Evolutionary conservation across 2,113 vertebrate genomes (phyloP), one percentile per base, ranked within the genome.

Genomic region (Pteronura brasiliensis): DNA sequence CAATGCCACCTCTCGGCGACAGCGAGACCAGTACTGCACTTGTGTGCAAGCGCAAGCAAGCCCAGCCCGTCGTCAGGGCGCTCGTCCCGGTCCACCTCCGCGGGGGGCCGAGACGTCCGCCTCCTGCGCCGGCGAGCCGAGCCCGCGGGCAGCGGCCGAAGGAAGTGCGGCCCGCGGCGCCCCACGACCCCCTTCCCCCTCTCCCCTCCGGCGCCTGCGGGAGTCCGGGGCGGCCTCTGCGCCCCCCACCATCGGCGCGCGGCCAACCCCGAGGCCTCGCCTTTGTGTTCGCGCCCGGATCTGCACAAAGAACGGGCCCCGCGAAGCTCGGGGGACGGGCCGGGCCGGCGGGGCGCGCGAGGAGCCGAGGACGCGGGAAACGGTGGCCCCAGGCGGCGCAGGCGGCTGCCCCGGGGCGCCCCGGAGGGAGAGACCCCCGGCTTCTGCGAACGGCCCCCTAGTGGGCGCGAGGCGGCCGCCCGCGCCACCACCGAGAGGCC

Each of bases 401-500:
- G 13, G 47, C 65, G 7, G 74, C 49, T 36, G 61, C 55, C 14
- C 34, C 14, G 5, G 31, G 1, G 31, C 4, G 57, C 81, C 42
- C 4, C 4, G 5, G 25, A 25, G 49, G 34, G 20, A 36, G 14
- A 15, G 23, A 4, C 39, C 72, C 72, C 13, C 3, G 39, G 23
- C 25, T 21, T 14, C 14, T 25, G 13, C 31, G 59, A 8, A 42
- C 42, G 3, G 21, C n/a, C 88, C 52, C 29, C 44, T 42, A 29
- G 84, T 0, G 14, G 39, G 95, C 88, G 81, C 87, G 57, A 47
- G 84, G n/a, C 71, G 10, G n/a, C 61, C 1, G 34, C 34, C 85
- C n/a, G 52, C 71, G 71, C 83, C 95, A 94, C 97, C 96, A 96
- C 90, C 90, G 97, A 97, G 97, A 93, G 57, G 84, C 25, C 31